Evolutionary conservation across 2,888 invertebrate genomes (phyloP).

Genomic region (Drepana falcataria): DNA sequence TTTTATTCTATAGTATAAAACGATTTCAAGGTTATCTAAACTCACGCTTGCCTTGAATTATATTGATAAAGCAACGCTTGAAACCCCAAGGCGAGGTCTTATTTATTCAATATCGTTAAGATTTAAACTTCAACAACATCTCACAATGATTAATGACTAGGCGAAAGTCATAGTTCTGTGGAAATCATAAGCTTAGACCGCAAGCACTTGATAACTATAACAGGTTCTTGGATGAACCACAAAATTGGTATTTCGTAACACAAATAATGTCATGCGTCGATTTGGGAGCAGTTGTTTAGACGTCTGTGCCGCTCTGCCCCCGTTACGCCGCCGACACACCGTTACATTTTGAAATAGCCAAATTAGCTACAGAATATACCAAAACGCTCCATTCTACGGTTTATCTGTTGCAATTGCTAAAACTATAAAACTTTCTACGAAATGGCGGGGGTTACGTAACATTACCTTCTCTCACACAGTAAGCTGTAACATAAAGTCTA

Average conservation of each 20-base stretch:
- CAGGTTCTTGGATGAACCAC: conserved; percentile 24
- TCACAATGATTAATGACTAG: neutral
- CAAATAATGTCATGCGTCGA: conserved; percentile 8
- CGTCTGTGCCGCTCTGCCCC: conserved; percentile 29
- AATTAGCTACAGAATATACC: conserved; percentile 7
- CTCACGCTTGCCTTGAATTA: too few relatives aligned
- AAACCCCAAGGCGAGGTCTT: neutral
- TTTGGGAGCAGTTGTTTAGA: conserved; percentile 30
- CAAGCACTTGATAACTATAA: conserved; percentile 5
- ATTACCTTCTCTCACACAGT: neutral
- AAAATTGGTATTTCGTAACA: conserved; percentile 36
- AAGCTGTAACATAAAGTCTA: neutral
- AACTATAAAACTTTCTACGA: neutral
- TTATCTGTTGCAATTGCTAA: neutral
- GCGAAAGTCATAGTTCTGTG: too few relatives aligned
- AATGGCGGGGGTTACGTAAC: neutral
- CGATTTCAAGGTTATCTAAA: too few relatives aligned
- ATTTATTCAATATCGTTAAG: neutral
- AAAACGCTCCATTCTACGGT: neutral
- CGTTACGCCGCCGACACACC: conserved; percentile 44
- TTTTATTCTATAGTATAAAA: too few relatives aligned
- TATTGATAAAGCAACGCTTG: too few relatives aligned
- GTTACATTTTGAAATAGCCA: conserved; percentile 40
- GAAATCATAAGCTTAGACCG: neutral
- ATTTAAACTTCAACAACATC: neutral